Evolutionary conservation across 1,140 invertebrate species (phyloP).

Genomic region (Heliothis subflexa): DNA sequence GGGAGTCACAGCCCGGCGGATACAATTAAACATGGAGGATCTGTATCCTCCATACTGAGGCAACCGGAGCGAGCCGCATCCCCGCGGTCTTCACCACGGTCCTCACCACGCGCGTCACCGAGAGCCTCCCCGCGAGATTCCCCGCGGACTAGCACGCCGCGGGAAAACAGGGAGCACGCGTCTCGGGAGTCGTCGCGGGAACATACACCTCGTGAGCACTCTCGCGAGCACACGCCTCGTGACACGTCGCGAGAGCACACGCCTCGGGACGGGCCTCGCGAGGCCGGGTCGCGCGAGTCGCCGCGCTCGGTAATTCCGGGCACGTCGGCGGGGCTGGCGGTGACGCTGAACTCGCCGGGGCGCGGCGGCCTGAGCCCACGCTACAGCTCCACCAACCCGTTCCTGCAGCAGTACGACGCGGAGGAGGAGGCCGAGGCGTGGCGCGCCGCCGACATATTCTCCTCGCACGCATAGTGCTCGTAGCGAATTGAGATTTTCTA

Average conservation of each 20-base stretch:
- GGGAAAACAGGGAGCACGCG: constrained; percentile 55
- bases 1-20: constrained; percentile 89
- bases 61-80: constrained; percentile 72
- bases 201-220: constrained; percentile 62
- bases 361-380: constrained; percentile 79
- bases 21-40: constrained; percentile 88
- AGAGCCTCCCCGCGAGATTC: constrained; percentile 77
- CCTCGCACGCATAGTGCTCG: constrained; percentile 81
- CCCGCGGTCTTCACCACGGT: constrained; percentile 58
- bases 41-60: constrained; percentile 82
- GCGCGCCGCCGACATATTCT: constrained; percentile 82
- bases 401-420: constrained; percentile 87
- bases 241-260: constrained; percentile 73
- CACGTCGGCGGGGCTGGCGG: constrained; percentile 87
- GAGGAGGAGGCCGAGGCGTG: constrained; percentile 82
- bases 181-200: constrained; percentile 75
- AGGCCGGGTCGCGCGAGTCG: constrained; percentile 66
- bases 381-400: constrained; percentile 87
- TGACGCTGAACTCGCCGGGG: constrained; percentile 85
- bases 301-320: constrained; percentile 85
- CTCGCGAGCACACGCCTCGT: constrained; percentile 67
- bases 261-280: constrained; percentile 64
- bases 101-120: constrained; percentile 68
- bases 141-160: constrained; percentile 70
- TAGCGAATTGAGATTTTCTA: constrained; percentile 85